Conservation (phyloP, 1,140 invertebrate species). For the Penaeus chinensis region DNA sequence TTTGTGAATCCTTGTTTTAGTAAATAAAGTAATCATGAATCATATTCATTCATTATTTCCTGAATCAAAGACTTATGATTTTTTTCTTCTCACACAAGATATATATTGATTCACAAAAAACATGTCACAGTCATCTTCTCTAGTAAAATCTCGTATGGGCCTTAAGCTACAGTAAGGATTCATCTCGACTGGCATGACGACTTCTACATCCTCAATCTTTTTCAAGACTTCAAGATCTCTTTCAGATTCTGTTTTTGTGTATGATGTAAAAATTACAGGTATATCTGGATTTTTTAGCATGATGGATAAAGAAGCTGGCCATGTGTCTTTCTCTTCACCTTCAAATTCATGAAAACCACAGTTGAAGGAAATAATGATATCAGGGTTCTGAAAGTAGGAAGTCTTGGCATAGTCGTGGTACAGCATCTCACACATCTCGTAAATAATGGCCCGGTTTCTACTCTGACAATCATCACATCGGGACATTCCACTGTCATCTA, state of each 20-base stretch:
- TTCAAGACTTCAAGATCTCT: slow-evolving; percentile 33
- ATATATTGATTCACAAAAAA: slow-evolving; percentile 53
- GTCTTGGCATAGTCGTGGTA: slow-evolving; percentile 50
- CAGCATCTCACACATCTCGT: slow-evolving; percentile 53
- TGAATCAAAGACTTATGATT: not conserved
- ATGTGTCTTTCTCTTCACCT: slow-evolving; percentile 27
- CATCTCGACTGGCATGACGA: not conserved
- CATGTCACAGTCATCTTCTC: slow-evolving; percentile 29
- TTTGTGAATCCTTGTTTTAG: no score
- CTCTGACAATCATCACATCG: slow-evolving; percentile 40
- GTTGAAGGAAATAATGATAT: slow-evolving; percentile 47
- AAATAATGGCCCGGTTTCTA: slow-evolving; percentile 39
- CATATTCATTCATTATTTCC: not conserved
- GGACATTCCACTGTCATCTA: slow-evolving; percentile 55
- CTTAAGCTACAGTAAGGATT: slow-evolving; percentile 48
- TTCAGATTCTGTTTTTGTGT: slow-evolving; percentile 41
- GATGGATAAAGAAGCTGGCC: slow-evolving; percentile 34
- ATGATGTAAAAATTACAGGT: slow-evolving; percentile 55
- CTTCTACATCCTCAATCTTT: not conserved
- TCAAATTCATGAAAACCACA: slow-evolving; percentile 55
- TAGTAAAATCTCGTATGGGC: slow-evolving; percentile 37
- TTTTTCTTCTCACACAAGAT: slow-evolving; percentile 22
- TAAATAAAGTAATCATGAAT: not conserved
- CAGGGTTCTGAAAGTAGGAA: slow-evolving; percentile 25
- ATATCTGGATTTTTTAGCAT: not conserved